Evolutionary conservation across 2,797 vertebrate genomes (phyloP), one percentile per base, ranked within the genome.

Genomic region (Hippocampus kuda): DNA sequence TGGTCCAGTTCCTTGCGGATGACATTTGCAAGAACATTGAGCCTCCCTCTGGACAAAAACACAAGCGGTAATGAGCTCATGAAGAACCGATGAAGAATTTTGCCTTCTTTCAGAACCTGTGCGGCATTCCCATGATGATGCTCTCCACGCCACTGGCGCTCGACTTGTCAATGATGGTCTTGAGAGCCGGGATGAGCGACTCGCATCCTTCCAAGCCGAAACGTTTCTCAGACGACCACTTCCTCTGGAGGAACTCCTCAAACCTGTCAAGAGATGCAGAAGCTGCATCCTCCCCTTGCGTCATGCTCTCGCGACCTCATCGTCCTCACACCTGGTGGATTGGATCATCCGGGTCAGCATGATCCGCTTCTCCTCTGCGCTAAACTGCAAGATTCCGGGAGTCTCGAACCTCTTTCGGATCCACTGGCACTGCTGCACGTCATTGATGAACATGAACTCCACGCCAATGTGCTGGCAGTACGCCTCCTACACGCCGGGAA

Each of bases 381-480:
- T 92, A 86, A 94, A 95, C 75, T 90, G 90, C 94, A 96, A 94
- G 66, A 79, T 18, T 75, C 93, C 94, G 0, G 95, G 95, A 0
- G 92, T 94, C 89, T 98, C 95, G 6, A 98, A 97, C 85, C 94
- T 96, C 81, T 93, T 83, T 30, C 95, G 86, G 79, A 96, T 95
- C 94, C 94, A 97, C 75, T 94, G 94, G 74, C 96, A 98, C 79
- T 98, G 96, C 72, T 98, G 92, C 90, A 97, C 72, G 79, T 98
- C 92, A 0, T 98, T 98, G 73, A 98, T 99, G 75, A 98, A 99
- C 96, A 99, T 99, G 77, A 98, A 99, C 85, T 99, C 88, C 0
- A 88, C 88, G 0, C 95, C 94, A 0, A 97, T 94, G 71, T 95
- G 94, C 85, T 94, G 94, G 72, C 95, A 97, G 86, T 97, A 97